Conservation (phyloP, 2,888 invertebrate genomes). For the Ellobium chinense region DNA sequence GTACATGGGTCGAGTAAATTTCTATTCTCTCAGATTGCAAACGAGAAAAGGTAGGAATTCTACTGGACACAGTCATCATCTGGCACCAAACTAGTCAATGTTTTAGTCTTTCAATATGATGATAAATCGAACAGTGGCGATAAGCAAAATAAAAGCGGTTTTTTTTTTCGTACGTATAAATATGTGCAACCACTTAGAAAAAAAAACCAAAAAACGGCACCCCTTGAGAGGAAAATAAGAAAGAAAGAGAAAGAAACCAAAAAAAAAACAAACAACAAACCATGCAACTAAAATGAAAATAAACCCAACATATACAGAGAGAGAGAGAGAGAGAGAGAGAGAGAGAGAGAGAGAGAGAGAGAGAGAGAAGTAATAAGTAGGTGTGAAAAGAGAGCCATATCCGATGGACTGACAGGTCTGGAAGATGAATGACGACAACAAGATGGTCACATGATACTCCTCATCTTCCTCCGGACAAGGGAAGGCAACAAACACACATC, state of each 20-base stretch:
- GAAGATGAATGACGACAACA: neutral
- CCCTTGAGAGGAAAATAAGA: neutral
- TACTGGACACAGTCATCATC: too few species aligned
- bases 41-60: too few species aligned
- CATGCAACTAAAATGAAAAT: neutral
- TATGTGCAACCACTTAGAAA: neutral
- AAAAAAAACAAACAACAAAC: neutral
- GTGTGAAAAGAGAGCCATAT: neutral
- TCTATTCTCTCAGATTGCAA: too few species aligned
- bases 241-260: neutral
- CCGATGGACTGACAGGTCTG: neutral
- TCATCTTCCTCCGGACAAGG: neutral
- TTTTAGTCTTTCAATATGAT: too few species aligned
- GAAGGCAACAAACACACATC: too few species aligned
- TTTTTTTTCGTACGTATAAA: too few species aligned
- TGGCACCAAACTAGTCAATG: too few species aligned
- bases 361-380: neutral
- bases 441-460: neutral
- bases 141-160: too few species aligned
- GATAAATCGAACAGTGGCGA: too few species aligned
- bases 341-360: neutral
- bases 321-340: neutral
- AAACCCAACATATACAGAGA: neutral
- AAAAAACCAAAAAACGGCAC: neutral
- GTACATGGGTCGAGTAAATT: too few species aligned